phyloP scores from a whole-genome alignment of 2,888 invertebrate genomes.

The Resseliella maxima region DNA sequence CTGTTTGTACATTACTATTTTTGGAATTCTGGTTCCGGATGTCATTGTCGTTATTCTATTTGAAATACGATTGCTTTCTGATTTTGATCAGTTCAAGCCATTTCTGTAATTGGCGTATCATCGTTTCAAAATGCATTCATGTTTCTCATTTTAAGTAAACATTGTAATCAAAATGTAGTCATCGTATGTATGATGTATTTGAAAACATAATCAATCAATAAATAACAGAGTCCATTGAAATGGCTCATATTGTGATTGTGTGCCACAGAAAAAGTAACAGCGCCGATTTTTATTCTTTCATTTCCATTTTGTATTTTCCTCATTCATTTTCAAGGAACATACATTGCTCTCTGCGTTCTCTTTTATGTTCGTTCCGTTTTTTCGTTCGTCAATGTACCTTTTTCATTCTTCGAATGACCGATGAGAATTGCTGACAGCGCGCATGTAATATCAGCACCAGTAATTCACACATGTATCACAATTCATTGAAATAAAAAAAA shows the following conservation, averaged over 20 bases:
- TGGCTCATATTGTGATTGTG: background rate
- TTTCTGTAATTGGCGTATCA: constrained; percentile 42
- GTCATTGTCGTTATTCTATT: background rate
- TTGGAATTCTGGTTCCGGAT: constrained; percentile 35
- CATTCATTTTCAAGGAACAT: background rate
- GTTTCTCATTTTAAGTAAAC: background rate
- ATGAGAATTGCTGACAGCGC: background rate
- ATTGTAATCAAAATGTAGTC: constrained; percentile 20
- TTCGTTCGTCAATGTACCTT: background rate
- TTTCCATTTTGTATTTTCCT: background rate
- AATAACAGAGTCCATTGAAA: background rate
- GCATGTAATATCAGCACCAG: background rate
- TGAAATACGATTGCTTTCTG: background rate
- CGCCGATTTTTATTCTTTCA: background rate
- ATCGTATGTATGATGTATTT: background rate
- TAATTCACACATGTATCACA: background rate
- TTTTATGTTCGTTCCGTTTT: background rate
- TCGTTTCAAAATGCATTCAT: constrained; percentile 28
- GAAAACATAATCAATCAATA: constrained; percentile 21
- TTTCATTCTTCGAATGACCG: background rate
- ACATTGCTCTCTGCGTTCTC: background rate
- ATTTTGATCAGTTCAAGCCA: background rate
- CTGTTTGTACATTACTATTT: background rate
- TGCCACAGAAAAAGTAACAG: background rate
- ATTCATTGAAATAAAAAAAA: background rate